Percentiles rank a stretch among this genome's conserved stretches.
These are phyloP conservation scores for Heliconius melpomene DNA, from an alignment of 1,140 invertebrate genomes.

Conservation along the genomic window DNA sequence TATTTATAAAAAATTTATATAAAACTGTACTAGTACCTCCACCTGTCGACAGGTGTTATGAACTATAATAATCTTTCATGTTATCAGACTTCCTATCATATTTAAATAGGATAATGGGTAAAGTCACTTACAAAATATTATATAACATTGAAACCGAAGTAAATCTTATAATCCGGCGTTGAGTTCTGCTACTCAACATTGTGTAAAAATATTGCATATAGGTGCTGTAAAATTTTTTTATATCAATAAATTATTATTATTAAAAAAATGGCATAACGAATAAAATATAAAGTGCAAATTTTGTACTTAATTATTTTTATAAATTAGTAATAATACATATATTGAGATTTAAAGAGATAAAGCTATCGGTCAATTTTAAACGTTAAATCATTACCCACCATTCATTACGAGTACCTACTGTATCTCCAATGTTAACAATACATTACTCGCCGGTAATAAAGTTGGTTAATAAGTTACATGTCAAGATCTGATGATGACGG, in stretches of 20 bases:
- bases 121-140: no score
- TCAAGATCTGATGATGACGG: slow-evolving; percentile 36
- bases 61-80: background rate
- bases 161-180: no score
- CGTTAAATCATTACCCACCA: background rate
- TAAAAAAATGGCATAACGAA: no score
- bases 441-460: slow-evolving; percentile 28
- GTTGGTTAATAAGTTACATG: slow-evolving; percentile 32
- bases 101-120: background rate
- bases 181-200: no score
- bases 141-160: no score
- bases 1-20: background rate
- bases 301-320: no score
- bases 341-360: background rate
- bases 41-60: background rate
- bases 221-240: no score
- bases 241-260: no score
- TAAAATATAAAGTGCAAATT: no score
- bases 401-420: background rate
- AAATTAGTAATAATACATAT: background rate
- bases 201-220: no score
- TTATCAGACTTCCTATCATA: background rate
- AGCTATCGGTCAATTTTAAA: background rate
- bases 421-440: background rate
- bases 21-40: background rate